These are phyloP conservation scores for Micrasema minimum DNA, from an alignment of 1,140 invertebrate genomes.

Conservation along the genomic window DNA sequence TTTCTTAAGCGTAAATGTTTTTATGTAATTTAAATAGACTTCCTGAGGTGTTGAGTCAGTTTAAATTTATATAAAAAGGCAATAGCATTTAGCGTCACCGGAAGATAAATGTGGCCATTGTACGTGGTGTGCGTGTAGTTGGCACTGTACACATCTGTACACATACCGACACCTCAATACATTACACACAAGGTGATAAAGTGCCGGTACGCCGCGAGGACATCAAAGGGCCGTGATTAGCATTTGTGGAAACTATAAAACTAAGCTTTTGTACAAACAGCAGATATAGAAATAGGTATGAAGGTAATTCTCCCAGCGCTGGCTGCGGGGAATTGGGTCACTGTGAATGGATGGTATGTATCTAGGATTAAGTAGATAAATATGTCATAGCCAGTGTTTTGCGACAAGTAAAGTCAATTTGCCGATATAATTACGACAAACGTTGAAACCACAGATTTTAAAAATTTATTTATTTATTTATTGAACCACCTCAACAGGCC, in stretches of 20 bases:
- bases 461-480: too few relatives aligned
- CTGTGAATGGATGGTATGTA: too few relatives aligned
- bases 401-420: too few relatives aligned
- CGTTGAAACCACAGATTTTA: too few relatives aligned
- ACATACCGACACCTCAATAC: too few relatives aligned
- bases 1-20: too few relatives aligned
- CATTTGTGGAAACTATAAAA: constrained; percentile 22
- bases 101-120: constrained; percentile 18
- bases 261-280: constrained; percentile 1
- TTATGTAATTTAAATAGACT: too few relatives aligned
- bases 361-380: too few relatives aligned
- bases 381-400: too few relatives aligned
- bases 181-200: constrained; percentile 19
- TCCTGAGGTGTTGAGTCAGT: too few relatives aligned
- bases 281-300: background rate
- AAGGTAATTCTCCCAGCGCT: background rate
- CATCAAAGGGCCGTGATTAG: constrained; percentile 34
- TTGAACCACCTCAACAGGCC: too few relatives aligned
- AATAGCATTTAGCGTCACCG: constrained; percentile 26
- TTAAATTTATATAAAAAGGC: constrained; percentile 33
- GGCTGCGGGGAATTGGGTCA: constrained; percentile 2
- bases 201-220: constrained; percentile 16
- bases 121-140: background rate
- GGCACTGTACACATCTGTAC: background rate
- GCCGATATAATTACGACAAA: too few relatives aligned